These are phyloP conservation scores for Clarias batrachus DNA, from an alignment of 2,113 vertebrate genomes.

Conservation along the genomic window DNA sequence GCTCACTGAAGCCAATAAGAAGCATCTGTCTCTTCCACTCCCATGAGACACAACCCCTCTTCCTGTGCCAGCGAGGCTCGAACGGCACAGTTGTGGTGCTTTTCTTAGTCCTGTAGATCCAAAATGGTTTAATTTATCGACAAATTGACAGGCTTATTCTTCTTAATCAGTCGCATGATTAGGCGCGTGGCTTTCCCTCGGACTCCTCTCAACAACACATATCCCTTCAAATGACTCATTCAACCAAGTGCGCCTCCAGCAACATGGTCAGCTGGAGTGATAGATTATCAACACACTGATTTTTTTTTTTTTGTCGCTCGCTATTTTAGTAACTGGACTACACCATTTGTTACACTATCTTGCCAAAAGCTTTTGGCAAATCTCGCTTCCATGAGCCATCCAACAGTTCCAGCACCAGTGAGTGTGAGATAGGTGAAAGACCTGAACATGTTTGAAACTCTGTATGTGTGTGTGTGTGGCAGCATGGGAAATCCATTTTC, in stretches of 20 bases:
- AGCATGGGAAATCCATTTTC: background rate
- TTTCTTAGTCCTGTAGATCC: background rate
- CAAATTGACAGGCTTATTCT: background rate
- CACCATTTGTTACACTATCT: conserved; percentile 1
- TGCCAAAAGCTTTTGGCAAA: background rate
- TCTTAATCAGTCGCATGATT: background rate
- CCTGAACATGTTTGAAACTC: conserved; percentile 11
- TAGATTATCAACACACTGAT: background rate
- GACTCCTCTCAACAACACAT: background rate
- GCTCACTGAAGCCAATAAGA: conserved; percentile 55
- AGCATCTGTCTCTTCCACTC: conserved; percentile 60
- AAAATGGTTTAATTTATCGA: background rate
- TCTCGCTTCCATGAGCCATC: background rate
- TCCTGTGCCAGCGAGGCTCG: conserved; percentile 1
- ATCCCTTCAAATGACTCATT: background rate
- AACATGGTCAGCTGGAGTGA: background rate
- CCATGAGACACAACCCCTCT: conserved; percentile 38
- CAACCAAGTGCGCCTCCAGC: background rate
- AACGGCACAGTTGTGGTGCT: background rate
- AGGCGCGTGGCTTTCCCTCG: background rate
- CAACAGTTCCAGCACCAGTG: background rate
- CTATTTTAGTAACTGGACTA: conserved; percentile 2
- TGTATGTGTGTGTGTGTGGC: background rate
- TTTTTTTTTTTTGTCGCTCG: background rate
- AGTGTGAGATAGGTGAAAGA: conserved; percentile 11